phyloP scores from a whole-genome alignment of 2,888 invertebrate genomes.

The Drosophila incognita region DNA sequence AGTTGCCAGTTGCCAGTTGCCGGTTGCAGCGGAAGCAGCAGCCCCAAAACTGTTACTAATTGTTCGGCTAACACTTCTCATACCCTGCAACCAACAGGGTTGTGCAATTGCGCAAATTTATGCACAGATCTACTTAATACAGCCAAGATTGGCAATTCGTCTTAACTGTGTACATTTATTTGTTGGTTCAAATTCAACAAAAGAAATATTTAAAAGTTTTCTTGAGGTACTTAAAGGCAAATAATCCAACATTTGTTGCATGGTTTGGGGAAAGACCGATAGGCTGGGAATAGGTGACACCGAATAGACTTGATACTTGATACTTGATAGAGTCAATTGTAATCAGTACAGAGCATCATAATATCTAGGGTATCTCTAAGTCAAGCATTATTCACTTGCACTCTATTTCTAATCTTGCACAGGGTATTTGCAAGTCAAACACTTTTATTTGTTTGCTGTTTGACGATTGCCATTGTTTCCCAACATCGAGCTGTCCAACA shows the following conservation, averaged over 20 bases:
- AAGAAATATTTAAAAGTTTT: background rate
- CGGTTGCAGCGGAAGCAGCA: constrained; percentile 36
- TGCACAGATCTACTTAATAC: background rate
- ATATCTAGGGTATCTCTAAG: background rate
- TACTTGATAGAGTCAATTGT: background rate
- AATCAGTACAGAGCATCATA: background rate
- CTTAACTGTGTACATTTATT: background rate
- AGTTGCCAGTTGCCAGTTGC: constrained; percentile 34
- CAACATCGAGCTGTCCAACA: constrained; percentile 20
- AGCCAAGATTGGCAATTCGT: background rate
- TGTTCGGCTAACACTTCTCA: constrained; percentile 24
- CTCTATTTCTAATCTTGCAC: background rate
- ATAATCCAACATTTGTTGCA: background rate
- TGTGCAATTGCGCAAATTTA: constrained; percentile 1
- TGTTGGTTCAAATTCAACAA: background rate
- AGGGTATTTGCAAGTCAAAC: constrained; percentile 1
- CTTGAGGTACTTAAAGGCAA: background rate
- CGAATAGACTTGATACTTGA: background rate
- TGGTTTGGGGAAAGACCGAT: background rate
- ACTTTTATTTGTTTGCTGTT: background rate
- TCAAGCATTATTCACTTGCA: background rate
- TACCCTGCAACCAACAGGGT: constrained; percentile 18
- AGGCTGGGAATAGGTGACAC: background rate
- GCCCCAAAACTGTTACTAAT: constrained; percentile 44
- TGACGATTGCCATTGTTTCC: background rate